phyloP scores from a whole-genome alignment of 2,797 vertebrate genomes.

The Florisuga fusca region DNA sequence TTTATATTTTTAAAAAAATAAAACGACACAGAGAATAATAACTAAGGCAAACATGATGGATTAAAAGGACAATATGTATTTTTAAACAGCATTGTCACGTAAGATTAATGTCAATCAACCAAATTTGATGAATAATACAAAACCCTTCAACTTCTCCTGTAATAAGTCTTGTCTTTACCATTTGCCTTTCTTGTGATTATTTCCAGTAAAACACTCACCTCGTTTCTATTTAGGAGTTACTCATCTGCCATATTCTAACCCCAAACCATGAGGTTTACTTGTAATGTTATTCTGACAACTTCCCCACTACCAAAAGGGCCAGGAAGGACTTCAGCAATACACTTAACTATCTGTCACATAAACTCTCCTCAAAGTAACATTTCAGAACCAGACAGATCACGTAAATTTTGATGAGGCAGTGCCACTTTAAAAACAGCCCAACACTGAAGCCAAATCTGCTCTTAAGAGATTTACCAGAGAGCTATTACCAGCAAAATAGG shows the following conservation, averaged over 20 bases:
- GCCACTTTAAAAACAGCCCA: not conserved
- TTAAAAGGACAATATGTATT: constrained; percentile 30
- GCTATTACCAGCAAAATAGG: not conserved
- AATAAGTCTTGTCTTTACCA: not conserved
- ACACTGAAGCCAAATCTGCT: not conserved
- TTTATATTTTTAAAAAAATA: not conserved
- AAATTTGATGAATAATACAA: constrained; percentile 19
- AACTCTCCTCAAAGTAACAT: not conserved
- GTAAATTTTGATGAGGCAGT: not conserved
- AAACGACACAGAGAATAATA: not conserved
- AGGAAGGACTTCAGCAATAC: not conserved
- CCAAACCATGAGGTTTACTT: not conserved
- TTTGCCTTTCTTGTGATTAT: not conserved
- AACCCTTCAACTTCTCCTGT: not conserved
- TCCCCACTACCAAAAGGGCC: not conserved
- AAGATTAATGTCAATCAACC: constrained; percentile 21
- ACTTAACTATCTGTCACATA: not conserved
- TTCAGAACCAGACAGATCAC: not conserved
- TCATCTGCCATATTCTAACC: not conserved
- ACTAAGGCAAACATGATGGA: not conserved
- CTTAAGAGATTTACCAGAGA: not conserved
- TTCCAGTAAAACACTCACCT: not conserved
- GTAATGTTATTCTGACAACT: not conserved
- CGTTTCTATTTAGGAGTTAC: not conserved
- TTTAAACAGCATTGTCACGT: constrained; percentile 34